These are phyloP conservation scores for Caenorhabditis inopinata DNA, from an alignment of 1,140 invertebrate genomes.

Conservation along the genomic window DNA sequence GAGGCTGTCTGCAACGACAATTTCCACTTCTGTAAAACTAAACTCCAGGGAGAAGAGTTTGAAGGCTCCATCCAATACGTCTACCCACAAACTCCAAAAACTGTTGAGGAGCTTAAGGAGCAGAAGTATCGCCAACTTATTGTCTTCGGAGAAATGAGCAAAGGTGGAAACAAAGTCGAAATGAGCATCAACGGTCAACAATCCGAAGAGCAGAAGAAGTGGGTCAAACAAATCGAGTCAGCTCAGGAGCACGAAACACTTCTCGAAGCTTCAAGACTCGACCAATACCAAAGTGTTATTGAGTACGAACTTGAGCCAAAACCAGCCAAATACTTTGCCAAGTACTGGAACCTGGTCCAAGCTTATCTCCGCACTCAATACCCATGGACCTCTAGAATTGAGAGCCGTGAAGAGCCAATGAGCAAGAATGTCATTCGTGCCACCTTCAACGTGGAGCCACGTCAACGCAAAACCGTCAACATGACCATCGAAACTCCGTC, in stretches of 20 bases:
- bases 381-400: background rate
- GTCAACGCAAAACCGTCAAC: slow-evolving; percentile 34
- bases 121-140: slow-evolving; percentile 26
- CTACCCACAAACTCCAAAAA: slow-evolving; percentile 21
- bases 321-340: background rate
- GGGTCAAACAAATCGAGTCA: slow-evolving; percentile 29
- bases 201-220: slow-evolving; percentile 34
- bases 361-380: background rate
- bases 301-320: slow-evolving; percentile 37
- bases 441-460: slow-evolving; percentile 39
- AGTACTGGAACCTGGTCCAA: slow-evolving; percentile 12
- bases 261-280: slow-evolving; percentile 26
- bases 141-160: background rate
- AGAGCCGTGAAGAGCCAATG: slow-evolving; percentile 1
- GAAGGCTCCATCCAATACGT: background rate
- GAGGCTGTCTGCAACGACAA: slow-evolving; percentile 16
- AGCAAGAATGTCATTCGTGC: background rate
- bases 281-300: slow-evolving; percentile 43
- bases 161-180: background rate
- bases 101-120: slow-evolving; percentile 32
- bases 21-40: slow-evolving; percentile 9
- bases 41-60: slow-evolving; percentile 7
- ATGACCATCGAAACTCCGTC: slow-evolving; percentile 31
- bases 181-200: slow-evolving; percentile 45
- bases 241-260: slow-evolving; percentile 17